phyloP scores from a whole-genome alignment of 1,140 invertebrate genomes.

The Drosophila sp. region DNA sequence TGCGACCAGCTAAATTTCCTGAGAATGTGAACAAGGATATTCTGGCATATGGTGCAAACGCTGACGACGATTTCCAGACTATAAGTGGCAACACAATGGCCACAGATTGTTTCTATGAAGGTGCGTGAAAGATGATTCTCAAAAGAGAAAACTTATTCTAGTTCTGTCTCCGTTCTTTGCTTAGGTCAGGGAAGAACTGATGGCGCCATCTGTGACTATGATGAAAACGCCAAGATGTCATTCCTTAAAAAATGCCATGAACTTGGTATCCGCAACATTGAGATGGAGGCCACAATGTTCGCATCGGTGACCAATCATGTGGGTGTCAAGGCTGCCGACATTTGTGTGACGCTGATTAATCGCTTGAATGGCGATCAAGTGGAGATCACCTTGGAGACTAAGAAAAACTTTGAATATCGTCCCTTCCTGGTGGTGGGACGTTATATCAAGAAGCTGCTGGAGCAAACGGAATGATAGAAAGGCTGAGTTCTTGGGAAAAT shows the following conservation, averaged over 20 bases:
- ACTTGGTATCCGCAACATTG: constrained; percentile 95
- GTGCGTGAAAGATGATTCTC: constrained; percentile 82
- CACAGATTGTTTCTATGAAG: constrained; percentile 98
- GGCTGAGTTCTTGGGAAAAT: neutral
- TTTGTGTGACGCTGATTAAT: constrained; percentile 95
- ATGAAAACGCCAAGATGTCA: constrained; percentile 91
- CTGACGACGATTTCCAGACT: constrained; percentile 89
- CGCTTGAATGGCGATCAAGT: constrained; percentile 94
- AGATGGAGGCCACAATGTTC: constrained; percentile 97
- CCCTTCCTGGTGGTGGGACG: constrained; percentile 62
- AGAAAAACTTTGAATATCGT: constrained; percentile 63
- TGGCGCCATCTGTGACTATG: constrained; percentile 95
- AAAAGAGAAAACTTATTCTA: neutral
- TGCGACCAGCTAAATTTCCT: constrained; percentile 92
- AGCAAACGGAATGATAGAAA: constrained; percentile 12
- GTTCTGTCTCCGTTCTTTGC: neutral
- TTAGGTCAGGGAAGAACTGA: constrained; percentile 92
- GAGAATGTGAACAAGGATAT: constrained; percentile 89
- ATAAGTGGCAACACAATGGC: constrained; percentile 95
- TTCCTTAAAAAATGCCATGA: constrained; percentile 86
- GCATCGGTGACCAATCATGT: constrained; percentile 94
- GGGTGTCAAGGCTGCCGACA: constrained; percentile 92
- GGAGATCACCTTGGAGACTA: constrained; percentile 50
- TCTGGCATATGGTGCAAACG: constrained; percentile 85
- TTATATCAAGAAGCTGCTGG: constrained; percentile 51